Evolutionary conservation across 2,888 invertebrate species (phyloP), one percentile per base, ranked within the genome.

Genomic region (Augochlorella aurata): DNA sequence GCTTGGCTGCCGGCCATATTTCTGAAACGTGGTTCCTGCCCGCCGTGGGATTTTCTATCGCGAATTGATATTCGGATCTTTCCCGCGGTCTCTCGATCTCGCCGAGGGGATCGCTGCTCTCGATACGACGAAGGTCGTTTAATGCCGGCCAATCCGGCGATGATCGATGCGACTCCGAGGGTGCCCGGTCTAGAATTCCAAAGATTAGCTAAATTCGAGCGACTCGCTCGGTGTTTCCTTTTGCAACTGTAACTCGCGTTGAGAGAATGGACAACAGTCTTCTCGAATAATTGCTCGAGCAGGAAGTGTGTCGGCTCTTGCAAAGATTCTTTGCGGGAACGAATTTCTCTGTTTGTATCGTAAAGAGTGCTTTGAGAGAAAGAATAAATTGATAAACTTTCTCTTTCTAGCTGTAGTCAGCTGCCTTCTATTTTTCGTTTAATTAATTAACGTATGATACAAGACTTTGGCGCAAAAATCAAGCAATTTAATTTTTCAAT

Each of bases 1-100:
- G 84, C 86, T 88, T 90, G 90, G 89, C 89, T 82, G 82, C 73
- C 73, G 74, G 90, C 90, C 89, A 90, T 87, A 78, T 86, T 87
- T 82, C 74, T 79, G 65, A 67, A 78, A 85, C 85, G 82, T 75
- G 74, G 74, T 63, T 49, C 63, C 47, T 45, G 24, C 72, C 44
- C 61, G 61, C 49, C 58, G 67, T 24, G 49, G 78, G 63, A 83
- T 85, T 63, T 54, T 29, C 44, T 75, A 76, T 76, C 67, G 67
- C 77, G 73, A 85, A 85, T 77, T 85, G 77, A 82, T 81, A 75
- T 81, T 82, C 78, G 72, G 47, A 77, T 77, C 76, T 24, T 76
- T 66, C 44, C 21, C 24, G 61, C 14, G 69, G 73, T 65, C 73
- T 66, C 29, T 21, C 54, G 65, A n/a, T 49, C n/a, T 18, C 2